Base-by-base conservation (phyloP, 2,113 vertebrate species). In the Vulpes ferrilata region DNA sequence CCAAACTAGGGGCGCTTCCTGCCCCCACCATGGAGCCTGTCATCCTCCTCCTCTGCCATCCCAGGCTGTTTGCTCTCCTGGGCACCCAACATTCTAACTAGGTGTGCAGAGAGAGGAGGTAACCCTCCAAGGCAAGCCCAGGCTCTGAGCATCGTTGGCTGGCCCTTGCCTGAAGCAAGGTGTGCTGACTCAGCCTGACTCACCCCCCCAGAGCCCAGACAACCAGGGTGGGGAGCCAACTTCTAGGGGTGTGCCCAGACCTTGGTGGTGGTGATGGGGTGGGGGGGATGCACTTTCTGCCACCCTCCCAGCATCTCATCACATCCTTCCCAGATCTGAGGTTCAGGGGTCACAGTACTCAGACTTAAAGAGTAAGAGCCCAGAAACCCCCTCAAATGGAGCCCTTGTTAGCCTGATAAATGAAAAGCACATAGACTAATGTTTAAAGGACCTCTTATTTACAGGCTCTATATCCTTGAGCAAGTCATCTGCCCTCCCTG, bases 121-220 rank as follows among this genome's bases (percentile, higher is more conserved):
- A 95, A 84, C 67, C 38, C 43, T 88, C 48, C 51, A 43, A 90
- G 74, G 87, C 57, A 92, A 93, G 35, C 43, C 79, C 69, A 79
- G 48, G 51, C 74, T 57, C 83, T 84, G 67, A 87, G 43, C 92
- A 82, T 78, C 60, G 8, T 32, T 51, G 93, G 55, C 51, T 67
- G 83, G 90, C 79, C 87, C 79, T 95, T 53, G 5, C 74, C 85
- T 78, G 60, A 95, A 79, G 92, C 86, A 78, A 95, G 32, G 67
- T 74, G 65, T 74, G 74, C 43, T 84, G 79, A 97, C 86, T 94
- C 93, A 97, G 78, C 35, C 90, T 95, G 90, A 96, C 84, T 95
- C 92, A 96, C 13, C 5, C 78, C 43, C 25, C 81, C 19, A 30
- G 11, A 85, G 25, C 65, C 85, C 85, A 96, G 71, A 92, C 90